Evolutionary conservation across 1,140 invertebrate species (phyloP).

Genomic region (Conus betulinus): DNA sequence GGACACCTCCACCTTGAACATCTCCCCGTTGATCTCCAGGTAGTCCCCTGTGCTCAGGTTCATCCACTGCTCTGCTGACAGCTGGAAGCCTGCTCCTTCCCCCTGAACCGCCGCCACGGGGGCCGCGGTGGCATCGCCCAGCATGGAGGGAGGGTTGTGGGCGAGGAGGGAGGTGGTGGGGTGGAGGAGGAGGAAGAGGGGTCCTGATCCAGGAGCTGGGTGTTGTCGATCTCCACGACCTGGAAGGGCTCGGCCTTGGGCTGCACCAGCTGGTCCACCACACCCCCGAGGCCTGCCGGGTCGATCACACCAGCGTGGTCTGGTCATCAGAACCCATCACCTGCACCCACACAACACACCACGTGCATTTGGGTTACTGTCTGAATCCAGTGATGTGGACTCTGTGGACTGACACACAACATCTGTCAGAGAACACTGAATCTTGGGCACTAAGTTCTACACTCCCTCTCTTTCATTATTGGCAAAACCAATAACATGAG

Average conservation of each 20-base stretch:
- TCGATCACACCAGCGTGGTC: constrained; percentile 31
- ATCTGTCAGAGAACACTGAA: too few relatives aligned
- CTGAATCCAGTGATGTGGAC: too few relatives aligned
- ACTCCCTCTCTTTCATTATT: too few relatives aligned
- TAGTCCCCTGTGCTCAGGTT: constrained; percentile 69
- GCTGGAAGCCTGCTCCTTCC: constrained; percentile 55
- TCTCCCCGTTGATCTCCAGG: constrained; percentile 73
- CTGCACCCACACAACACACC: constrained; percentile 11
- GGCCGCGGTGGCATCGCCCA: background rate
- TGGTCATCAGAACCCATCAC: constrained; percentile 33
- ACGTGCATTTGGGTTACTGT: too few relatives aligned
- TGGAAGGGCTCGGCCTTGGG: constrained; percentile 21
- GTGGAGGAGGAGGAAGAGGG: background rate
- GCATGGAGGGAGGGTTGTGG: background rate
- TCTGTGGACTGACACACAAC: too few relatives aligned
- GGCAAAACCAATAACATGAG: too few relatives aligned
- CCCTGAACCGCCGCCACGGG: constrained; percentile 34
- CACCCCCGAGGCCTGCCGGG: constrained; percentile 18
- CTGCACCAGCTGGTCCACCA: constrained; percentile 31
- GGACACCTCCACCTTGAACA: constrained; percentile 68
- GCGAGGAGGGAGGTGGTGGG: background rate
- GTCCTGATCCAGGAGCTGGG: constrained; percentile 14
- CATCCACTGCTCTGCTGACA: constrained; percentile 66
- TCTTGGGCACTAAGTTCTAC: too few relatives aligned
- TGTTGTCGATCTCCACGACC: constrained; percentile 27